Conservation (phyloP, 2,797 vertebrate genomes). For the Enteromius thamalakanensis region DNA sequence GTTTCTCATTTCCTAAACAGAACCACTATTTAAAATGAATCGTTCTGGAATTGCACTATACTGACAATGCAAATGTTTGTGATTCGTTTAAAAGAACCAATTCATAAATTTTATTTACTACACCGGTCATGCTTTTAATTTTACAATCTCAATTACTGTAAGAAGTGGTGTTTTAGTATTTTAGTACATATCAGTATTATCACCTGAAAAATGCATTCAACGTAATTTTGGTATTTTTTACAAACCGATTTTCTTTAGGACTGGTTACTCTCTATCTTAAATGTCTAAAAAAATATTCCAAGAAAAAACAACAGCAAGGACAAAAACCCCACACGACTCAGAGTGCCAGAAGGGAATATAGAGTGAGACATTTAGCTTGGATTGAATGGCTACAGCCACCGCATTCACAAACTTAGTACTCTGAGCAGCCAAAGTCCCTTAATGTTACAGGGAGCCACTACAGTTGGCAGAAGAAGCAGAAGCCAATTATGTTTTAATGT, state of each 20-base stretch:
- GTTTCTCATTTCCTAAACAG: background rate
- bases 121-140: background rate
- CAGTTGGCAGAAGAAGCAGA: constrained; percentile 40
- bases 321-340: constrained; percentile 21
- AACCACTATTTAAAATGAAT: background rate
- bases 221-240: background rate
- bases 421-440: constrained; percentile 12
- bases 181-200: background rate
- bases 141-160: background rate
- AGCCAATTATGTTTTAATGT: constrained; percentile 47
- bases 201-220: background rate
- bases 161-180: background rate
- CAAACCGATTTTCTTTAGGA: background rate
- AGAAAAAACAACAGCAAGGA: constrained; percentile 3
- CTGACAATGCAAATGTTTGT: background rate
- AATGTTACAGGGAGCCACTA: constrained; percentile 43
- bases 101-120: background rate
- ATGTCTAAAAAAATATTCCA: constrained; percentile 7
- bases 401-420: constrained; percentile 35
- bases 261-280: background rate
- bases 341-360: background rate
- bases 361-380: constrained; percentile 28
- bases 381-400: constrained; percentile 26
- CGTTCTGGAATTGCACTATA: background rate
- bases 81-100: background rate